Percentiles rank a stretch among this genome's conserved stretches.
Conservation (phyloP, 2,797 vertebrate genomes). For the Dermochelys coriacea region DNA sequence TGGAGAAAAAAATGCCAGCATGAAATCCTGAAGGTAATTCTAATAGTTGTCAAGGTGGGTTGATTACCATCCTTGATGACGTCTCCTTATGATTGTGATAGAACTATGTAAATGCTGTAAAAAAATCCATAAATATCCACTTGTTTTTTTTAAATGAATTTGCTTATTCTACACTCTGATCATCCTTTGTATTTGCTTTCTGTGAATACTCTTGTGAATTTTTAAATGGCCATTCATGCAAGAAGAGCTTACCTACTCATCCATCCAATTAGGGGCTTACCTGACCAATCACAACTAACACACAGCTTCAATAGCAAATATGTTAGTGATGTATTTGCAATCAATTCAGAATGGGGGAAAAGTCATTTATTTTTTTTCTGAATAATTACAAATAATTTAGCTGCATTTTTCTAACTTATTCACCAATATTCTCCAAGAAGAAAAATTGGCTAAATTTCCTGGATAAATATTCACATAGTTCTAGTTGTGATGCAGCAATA, state of each 20-base stretch:
- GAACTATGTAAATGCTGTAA: neutral
- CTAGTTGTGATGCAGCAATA: neutral
- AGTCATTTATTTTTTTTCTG: too few species aligned
- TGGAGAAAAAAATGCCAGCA: neutral
- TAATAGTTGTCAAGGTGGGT: neutral
- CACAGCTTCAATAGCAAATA: neutral
- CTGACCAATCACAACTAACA: neutral
- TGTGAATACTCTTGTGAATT: neutral
- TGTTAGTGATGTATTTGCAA: neutral
- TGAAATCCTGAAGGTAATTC: neutral
- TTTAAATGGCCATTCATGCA: neutral
- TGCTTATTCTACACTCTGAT: neutral
- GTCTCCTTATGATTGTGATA: neutral
- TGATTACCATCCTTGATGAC: neutral
- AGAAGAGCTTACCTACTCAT: neutral
- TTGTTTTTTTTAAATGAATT: neutral
- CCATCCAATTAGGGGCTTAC: neutral
- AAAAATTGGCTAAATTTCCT: neutral
- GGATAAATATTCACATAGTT: neutral
- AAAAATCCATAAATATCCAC: neutral
- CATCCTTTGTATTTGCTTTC: neutral
- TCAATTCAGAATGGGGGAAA: neutral
- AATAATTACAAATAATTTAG: neutral
- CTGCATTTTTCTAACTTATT: neutral
- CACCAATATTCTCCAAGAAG: neutral